Percentiles rank a stretch among this genome's conserved stretches.
These are phyloP conservation scores for Alces alces DNA, from an alignment of 2,113 vertebrate genomes.

Conservation along the genomic window DNA sequence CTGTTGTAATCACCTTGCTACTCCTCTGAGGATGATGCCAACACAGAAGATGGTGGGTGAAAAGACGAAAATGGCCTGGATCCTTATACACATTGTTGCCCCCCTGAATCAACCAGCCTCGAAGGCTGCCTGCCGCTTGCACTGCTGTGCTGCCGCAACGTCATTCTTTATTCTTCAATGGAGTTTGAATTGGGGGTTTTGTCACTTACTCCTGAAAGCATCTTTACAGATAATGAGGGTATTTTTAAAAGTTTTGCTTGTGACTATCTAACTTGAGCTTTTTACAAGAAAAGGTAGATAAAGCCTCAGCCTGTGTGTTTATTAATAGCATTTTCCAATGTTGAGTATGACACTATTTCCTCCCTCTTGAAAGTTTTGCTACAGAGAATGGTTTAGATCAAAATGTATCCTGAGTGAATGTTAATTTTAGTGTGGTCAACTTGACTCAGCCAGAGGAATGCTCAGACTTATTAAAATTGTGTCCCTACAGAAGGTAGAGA, in stretches of 20 bases:
- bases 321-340: background rate
- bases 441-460: constrained; percentile 3
- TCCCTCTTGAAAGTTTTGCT: background rate
- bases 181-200: background rate
- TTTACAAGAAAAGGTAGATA: background rate
- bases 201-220: background rate
- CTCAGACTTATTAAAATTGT: background rate
- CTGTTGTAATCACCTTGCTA: background rate
- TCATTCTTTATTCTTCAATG: background rate
- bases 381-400: background rate
- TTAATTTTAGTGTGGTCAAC: constrained; percentile 17
- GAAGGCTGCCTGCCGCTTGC: background rate
- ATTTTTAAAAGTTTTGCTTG: background rate
- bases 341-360: background rate
- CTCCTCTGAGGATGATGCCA: background rate
- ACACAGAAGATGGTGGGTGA: background rate
- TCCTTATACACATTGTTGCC: background rate
- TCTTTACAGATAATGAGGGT: background rate
- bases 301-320: background rate
- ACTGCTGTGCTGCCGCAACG: background rate
- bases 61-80: background rate
- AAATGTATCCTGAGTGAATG: background rate
- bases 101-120: fast-evolving
- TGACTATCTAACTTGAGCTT: background rate
- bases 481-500: background rate